These are phyloP conservation scores for Papilio demoleus DNA, from an alignment of 2,888 invertebrate genomes.

Conservation along the genomic window DNA sequence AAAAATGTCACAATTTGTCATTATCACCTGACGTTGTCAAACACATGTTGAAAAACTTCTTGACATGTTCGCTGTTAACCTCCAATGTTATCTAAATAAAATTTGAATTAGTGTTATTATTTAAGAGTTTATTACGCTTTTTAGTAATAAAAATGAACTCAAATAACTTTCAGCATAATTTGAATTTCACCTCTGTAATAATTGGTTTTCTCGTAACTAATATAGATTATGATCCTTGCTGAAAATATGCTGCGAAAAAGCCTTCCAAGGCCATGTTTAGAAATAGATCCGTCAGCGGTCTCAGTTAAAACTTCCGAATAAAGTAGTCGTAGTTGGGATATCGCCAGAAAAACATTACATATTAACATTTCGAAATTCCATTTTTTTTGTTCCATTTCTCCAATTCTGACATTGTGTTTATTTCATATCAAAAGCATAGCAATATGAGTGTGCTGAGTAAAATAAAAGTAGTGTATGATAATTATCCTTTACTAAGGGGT, in stretches of 20 bases:
- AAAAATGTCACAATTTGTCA: background rate
- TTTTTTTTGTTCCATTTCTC: slow-evolving; percentile 49
- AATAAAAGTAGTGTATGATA: slow-evolving; percentile 60
- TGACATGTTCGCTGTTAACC: too few species aligned
- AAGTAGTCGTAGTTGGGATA: slow-evolving; percentile 26
- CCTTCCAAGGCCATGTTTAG: slow-evolving; percentile 27
- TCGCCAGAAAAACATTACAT: slow-evolving; percentile 33
- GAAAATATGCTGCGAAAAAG: slow-evolving; percentile 14
- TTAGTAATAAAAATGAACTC: background rate
- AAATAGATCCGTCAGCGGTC: slow-evolving; percentile 23
- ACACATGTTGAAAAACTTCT: slow-evolving; percentile 2
- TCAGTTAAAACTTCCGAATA: slow-evolving; percentile 24
- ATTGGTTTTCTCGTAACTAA: background rate
- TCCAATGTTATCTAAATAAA: background rate
- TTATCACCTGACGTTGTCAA: background rate
- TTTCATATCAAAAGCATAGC: slow-evolving; percentile 31
- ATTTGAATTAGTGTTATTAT: background rate
- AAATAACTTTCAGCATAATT: background rate
- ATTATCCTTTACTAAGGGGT: slow-evolving; percentile 81
- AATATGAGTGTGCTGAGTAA: slow-evolving; percentile 67
- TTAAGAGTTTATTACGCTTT: background rate
- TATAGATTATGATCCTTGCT: slow-evolving; percentile 14
- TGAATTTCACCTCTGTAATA: background rate
- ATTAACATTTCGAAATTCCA: slow-evolving; percentile 34
- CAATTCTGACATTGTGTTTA: slow-evolving; percentile 46